Base-by-base conservation (phyloP, 2,113 vertebrate species). In the Semnopithecus entellus region DNA sequence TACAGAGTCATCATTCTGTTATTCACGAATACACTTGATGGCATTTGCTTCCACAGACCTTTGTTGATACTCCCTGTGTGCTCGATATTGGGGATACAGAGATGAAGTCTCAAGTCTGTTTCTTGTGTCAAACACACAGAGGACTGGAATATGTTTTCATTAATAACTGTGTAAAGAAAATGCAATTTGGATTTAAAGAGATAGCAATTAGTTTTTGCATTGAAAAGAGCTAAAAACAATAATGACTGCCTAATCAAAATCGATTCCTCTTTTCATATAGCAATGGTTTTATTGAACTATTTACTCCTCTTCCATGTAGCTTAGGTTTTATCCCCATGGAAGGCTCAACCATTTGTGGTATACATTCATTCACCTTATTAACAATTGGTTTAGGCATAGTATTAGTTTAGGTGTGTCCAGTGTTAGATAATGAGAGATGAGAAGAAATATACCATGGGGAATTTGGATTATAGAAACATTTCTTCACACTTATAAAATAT, bases 141-240 rank as follows among this genome's bases (percentile, higher is more conserved):
- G 50, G 5, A 72, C 27, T 81, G 32, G 0, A 90, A 22, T 35
- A 45, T 4, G 2, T 22, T 78, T 93, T 78, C 32, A 57, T 85
- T 90, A 68, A 76, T 95, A 96, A 75, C 14, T 25, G 3, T 85
- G 30, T 14, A 86, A 95, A 85, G 64, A 85, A 73, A 85, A 75
- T 57, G 38, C 35, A 72, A 55, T n/a, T 89, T 52, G 7, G 55
- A 93, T 79, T 88, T 96, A 43, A 48, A 83, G 25, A 80, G 17
- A 35, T n/a, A 38, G 5, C 14, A 72, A 55, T 11, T 88, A 52
- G 43, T 83, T 87, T 82, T 82, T 79, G 11, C 23, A 52, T 48
- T 73, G 35, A 16, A 80, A 86, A 93, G 40, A 72, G 4, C 13
- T 86, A 14, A 91, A 91, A 82, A 87, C 25, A 70, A 72, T 73